phyloP scores from a whole-genome alignment of 2,797 vertebrate genomes.

The Acropternis orthonyx region DNA sequence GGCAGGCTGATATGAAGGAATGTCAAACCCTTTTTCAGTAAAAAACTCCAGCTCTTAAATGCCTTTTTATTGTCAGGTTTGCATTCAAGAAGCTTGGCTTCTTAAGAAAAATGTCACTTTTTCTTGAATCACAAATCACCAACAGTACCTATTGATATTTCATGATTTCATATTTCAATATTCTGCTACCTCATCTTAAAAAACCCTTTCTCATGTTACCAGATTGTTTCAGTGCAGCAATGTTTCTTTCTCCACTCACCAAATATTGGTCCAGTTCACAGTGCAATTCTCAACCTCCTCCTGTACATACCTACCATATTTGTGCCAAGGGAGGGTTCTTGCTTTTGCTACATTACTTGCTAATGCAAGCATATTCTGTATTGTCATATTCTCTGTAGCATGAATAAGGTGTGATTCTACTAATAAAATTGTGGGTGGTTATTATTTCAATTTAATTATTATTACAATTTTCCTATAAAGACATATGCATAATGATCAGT shows the following conservation, averaged over 20 bases:
- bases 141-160: accelerated
- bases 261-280: neutral
- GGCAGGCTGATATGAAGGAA: neutral
- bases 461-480: neutral
- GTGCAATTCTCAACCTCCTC: neutral
- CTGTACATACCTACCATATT: neutral
- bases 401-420: neutral
- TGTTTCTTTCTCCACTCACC: neutral
- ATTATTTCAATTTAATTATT: neutral
- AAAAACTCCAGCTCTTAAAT: neutral
- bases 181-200: neutral
- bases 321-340: neutral
- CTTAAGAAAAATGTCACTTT: neutral
- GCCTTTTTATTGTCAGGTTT: neutral
- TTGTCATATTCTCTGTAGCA: neutral
- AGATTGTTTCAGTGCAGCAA: neutral
- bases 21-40: neutral
- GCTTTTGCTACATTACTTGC: neutral
- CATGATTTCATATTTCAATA: neutral
- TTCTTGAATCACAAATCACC: neutral
- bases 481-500: neutral
- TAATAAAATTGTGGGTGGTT: neutral
- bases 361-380: neutral
- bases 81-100: neutral
- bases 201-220: neutral